Base-by-base conservation (phyloP, 2,797 vertebrate species). In the Oryzias dopingdopingensis region DNA sequence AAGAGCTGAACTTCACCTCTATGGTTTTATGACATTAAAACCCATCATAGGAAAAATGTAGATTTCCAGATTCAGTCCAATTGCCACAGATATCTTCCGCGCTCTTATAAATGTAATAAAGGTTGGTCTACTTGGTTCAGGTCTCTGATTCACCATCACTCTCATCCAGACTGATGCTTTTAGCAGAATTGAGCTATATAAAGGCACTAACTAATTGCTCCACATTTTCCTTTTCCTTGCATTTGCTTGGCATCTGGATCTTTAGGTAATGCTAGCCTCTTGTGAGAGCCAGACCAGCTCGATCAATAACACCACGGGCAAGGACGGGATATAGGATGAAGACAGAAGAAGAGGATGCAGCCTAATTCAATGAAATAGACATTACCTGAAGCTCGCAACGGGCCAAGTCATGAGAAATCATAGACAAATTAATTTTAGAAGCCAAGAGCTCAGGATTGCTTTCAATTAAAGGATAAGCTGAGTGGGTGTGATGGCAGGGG, bases 361-460 rank as follows among this genome's bases (percentile, higher is more conserved):
- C 91, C 92, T 96, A 90, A 91, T 89, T 91, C 91, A 92, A 94
- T 94, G 91, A 94, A 91, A 88, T 57, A 87, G 88, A 86, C 74
- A 87, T 92, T 92, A 92, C 82, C 85, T 84, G 72, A 87, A 82
- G 85, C 84, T 89, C 76, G 56, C 84, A 86, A 90, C 74, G 81
- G 88, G 77, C 90, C 91, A 81, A 85, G 93, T 89, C 92, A 88
- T 85, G 87, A 93, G 90, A 88, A 91, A 88, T 90, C 92, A 92
- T 85, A 85, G 90, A 92, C 90, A 94, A 95, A 95, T 96, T 95
- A 92, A 95, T 95, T 95, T 94, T 91, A 91, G 79, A 92, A 90
- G 89, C 89, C 88, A 83, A 74, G 75, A 92, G 90, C 91, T 88
- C 88, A 92, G 93, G 91, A 94, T 96, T 92, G 92, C 93, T 95